These are phyloP conservation scores for Onychomys arenicola DNA, from an alignment of 2,797 vertebrate genomes.

Conservation along the genomic window DNA sequence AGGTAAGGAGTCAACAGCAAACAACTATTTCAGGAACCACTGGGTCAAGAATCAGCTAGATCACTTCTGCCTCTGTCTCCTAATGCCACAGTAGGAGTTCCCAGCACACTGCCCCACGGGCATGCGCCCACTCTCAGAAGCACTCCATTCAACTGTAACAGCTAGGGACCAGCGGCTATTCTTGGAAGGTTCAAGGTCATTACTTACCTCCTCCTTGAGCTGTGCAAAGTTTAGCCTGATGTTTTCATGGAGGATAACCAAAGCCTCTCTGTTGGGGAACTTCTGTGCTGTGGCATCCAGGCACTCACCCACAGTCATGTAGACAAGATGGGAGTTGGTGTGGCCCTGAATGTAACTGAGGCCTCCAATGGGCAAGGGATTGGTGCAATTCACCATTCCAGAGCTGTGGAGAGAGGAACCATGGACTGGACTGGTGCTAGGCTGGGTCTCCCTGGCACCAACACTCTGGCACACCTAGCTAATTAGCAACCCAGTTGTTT, in stretches of 20 bases:
- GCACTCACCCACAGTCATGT: constrained; percentile 88
- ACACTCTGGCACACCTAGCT: neutral
- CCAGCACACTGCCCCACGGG: neutral
- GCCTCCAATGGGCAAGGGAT: constrained; percentile 85
- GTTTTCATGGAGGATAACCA: constrained; percentile 89
- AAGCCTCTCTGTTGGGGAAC: constrained; percentile 90
- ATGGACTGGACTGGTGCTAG: neutral
- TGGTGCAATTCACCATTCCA: constrained; percentile 79
- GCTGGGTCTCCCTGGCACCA: neutral
- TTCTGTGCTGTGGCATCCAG: constrained; percentile 86
- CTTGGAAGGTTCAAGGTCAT: neutral
- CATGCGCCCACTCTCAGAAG: rapidly evolving
- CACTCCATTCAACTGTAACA: neutral
- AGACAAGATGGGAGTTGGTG: constrained; percentile 80
- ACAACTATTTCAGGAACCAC: neutral
- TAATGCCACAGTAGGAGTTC: neutral
- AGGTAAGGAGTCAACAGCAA: neutral
- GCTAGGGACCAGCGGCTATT: neutral
- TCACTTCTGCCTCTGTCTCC: neutral
- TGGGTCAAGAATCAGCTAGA: neutral
- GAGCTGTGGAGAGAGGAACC: constrained; percentile 84
- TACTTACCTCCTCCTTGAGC: constrained; percentile 91
- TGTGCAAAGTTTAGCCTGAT: constrained; percentile 91
- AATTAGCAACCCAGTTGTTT: neutral
- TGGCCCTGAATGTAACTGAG: constrained; percentile 92